Evolutionary conservation across 2,113 vertebrate genomes (phyloP).

Genomic region (Cranoglanis bouderius): DNA sequence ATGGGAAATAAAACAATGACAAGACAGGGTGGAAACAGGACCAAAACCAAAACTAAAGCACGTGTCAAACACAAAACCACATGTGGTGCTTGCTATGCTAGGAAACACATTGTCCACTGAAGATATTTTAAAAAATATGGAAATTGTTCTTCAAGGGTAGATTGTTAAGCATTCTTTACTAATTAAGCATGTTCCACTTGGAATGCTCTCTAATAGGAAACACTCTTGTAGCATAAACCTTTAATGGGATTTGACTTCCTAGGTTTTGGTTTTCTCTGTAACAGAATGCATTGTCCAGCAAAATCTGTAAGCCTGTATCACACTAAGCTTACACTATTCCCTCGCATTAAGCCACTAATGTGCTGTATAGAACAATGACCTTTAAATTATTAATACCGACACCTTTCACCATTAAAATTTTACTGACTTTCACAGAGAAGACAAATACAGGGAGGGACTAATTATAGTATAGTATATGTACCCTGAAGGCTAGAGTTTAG

Average conservation of each 20-base stretch:
- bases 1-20: background rate
- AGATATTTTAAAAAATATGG: background rate
- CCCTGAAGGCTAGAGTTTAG: background rate
- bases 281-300: background rate
- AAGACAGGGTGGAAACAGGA: background rate
- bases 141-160: background rate
- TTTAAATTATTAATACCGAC: background rate
- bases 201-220: background rate
- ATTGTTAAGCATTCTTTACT: background rate
- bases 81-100: background rate
- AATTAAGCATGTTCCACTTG: background rate
- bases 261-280: background rate
- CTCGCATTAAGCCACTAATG: background rate
- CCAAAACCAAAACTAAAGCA: background rate
- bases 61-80: background rate
- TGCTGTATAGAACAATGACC: background rate
- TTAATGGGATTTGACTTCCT: background rate
- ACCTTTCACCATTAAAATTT: background rate
- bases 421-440: background rate
- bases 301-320: background rate
- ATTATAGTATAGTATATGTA: background rate
- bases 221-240: background rate
- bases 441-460: background rate
- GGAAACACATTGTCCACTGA: background rate
- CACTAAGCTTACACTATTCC: background rate